Conservation (phyloP, 2,888 invertebrate species). For the Corbicula japonica region DNA sequence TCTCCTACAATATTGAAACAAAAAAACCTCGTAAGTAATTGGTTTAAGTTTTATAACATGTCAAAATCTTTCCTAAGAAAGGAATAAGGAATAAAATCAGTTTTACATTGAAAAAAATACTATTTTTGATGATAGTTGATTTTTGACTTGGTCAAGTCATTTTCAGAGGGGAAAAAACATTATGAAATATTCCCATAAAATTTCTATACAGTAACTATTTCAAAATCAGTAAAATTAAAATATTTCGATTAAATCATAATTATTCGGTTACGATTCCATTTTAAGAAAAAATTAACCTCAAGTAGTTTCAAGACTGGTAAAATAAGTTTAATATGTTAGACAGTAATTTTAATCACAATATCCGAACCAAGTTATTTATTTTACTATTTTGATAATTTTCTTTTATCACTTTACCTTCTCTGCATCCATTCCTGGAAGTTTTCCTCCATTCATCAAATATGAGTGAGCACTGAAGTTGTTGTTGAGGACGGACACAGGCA, state of each 20-base stretch:
- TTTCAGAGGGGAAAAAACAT: too few relatives aligned
- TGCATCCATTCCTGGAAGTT: conserved; percentile 73
- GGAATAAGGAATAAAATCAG: not conserved
- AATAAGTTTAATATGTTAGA: not conserved
- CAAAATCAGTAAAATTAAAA: too few relatives aligned
- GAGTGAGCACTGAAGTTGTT: conserved; percentile 74
- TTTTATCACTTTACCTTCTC: conserved; percentile 72
- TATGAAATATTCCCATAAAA: too few relatives aligned
- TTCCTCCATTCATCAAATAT: conserved; percentile 78
- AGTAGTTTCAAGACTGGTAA: not conserved
- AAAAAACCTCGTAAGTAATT: too few relatives aligned
- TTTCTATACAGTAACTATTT: too few relatives aligned
- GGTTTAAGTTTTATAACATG: too few relatives aligned
- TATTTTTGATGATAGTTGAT: too few relatives aligned
- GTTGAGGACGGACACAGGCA: conserved; percentile 74
- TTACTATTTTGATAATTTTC: not conserved
- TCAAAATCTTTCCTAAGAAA: too few relatives aligned
- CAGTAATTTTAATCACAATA: not conserved
- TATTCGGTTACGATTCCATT: too few relatives aligned
- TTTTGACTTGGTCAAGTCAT: too few relatives aligned
- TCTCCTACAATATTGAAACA: conserved; percentile 74
- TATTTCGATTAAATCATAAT: too few relatives aligned
- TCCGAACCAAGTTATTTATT: not conserved
- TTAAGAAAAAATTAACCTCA: too few relatives aligned
- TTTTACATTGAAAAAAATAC: not conserved